Conservation (phyloP, 53 echinoderm and acorn worm species). For the Echinarachnius parma region DNA sequence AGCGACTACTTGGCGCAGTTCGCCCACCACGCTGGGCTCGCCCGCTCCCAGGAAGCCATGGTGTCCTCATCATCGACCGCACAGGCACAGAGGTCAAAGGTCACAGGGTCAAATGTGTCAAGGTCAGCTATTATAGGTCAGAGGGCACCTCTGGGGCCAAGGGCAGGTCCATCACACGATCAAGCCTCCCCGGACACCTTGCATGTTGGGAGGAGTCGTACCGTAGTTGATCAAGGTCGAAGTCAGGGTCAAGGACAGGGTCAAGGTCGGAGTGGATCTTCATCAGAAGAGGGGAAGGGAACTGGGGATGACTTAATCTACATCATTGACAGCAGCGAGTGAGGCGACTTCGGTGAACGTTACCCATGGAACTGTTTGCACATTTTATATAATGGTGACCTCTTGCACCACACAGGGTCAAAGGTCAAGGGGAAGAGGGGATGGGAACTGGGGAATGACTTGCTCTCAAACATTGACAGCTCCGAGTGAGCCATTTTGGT, state of each 20-base stretch:
- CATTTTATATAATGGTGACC: too few relatives aligned
- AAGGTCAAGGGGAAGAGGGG: too few relatives aligned
- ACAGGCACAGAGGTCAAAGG: conserved; percentile 5
- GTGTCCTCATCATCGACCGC: conserved; percentile 3
- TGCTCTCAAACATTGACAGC: too few relatives aligned
- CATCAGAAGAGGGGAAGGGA: background rate
- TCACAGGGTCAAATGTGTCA: background rate
- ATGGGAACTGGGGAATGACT: too few relatives aligned
- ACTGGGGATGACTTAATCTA: conserved; percentile 1
- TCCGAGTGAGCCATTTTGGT: too few relatives aligned
- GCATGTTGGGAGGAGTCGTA: background rate
- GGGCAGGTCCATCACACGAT: background rate
- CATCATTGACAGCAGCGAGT: conserved; percentile 11
- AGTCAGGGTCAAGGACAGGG: background rate
- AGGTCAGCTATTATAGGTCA: background rate
- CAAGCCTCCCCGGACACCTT: background rate
- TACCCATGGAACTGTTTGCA: too few relatives aligned
- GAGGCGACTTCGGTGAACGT: too few relatives aligned
- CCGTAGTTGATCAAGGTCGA: background rate
- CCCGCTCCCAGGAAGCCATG: conserved; percentile 5
- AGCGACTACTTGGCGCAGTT: background rate
- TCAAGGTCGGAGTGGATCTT: too few relatives aligned
- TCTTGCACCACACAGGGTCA: too few relatives aligned
- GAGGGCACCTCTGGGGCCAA: background rate
- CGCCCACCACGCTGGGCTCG: background rate